Conservation (phyloP, 1,140 invertebrate species). For the Sycophila sp. region DNA sequence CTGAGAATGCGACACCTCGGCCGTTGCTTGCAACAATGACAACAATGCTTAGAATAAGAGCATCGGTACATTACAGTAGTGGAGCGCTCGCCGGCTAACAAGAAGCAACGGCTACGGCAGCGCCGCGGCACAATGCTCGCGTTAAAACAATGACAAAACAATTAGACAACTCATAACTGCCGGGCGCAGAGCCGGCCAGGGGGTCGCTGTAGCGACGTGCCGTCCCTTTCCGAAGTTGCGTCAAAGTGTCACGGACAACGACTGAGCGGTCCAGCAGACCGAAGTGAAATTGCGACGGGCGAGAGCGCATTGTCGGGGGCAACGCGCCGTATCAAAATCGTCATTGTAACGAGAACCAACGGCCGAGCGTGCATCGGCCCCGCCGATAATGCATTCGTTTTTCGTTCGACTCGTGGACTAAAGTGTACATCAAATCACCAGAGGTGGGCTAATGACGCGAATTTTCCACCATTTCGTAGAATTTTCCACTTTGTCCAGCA, state of each 20-base stretch:
- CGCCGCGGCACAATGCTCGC: neutral
- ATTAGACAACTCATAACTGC: slow-evolving; percentile 65
- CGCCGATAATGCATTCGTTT: slow-evolving; percentile 10
- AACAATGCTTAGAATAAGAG: slow-evolving; percentile 28
- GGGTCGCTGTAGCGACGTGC: neutral
- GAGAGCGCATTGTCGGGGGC: slow-evolving; percentile 49
- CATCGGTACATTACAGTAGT: slow-evolving; percentile 24
- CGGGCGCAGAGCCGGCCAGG: slow-evolving; percentile 50
- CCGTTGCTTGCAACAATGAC: slow-evolving; percentile 23
- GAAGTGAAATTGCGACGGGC: slow-evolving; percentile 56
- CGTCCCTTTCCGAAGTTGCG: slow-evolving; percentile 47
- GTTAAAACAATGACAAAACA: slow-evolving; percentile 61
- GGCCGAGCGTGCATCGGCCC: slow-evolving; percentile 18
- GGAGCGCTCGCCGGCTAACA: slow-evolving; percentile 22
- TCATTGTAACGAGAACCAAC: slow-evolving; percentile 39
- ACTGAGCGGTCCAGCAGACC: slow-evolving; percentile 57
- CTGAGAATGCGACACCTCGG: slow-evolving; percentile 5
- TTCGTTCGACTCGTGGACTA: neutral
- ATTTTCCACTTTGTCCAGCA: too few relatives aligned
- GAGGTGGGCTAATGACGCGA: too few relatives aligned
- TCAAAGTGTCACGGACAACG: slow-evolving; percentile 65
- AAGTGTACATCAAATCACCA: neutral
- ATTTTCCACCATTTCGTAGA: too few relatives aligned
- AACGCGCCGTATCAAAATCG: slow-evolving; percentile 50
- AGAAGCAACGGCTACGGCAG: slow-evolving; percentile 2